A percentile compares a stretch with the other conserved stretches of the same genome.
phyloP scores from a whole-genome alignment of 2,888 invertebrate species.

The Tanytarsus gracilentus region DNA sequence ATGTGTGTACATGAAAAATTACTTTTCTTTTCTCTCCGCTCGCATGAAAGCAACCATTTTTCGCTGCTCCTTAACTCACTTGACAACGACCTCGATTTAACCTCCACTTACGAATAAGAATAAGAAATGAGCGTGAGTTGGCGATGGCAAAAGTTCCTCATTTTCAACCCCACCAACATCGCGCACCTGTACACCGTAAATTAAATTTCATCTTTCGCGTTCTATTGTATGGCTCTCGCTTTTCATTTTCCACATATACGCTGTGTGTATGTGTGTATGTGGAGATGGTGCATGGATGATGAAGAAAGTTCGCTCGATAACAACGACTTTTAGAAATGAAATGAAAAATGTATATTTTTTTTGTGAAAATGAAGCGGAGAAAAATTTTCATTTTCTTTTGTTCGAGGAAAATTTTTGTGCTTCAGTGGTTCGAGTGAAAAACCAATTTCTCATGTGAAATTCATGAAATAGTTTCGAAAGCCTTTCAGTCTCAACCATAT shows the following conservation, averaged over 20 bases:
- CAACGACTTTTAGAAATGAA: slow-evolving; percentile 13
- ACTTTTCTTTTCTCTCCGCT: background rate
- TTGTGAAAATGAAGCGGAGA: background rate
- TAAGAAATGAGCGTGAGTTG: no score
- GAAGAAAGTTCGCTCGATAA: slow-evolving; percentile 1
- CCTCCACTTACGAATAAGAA: no score
- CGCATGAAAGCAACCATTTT: background rate
- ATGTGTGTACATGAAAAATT: slow-evolving; percentile 8
- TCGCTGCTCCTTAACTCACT: background rate
- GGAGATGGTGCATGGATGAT: no score
- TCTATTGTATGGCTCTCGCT: background rate
- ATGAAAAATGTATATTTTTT: slow-evolving; percentile 19
- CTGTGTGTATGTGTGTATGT: background rate
- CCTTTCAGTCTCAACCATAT: no score
- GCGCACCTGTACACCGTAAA: no score
- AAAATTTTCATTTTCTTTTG: background rate
- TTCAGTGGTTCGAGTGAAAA: background rate
- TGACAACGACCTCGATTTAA: slow-evolving; percentile 20
- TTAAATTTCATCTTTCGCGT: slow-evolving; percentile 9
- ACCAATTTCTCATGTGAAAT: slow-evolving; percentile 25
- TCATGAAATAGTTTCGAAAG: slow-evolving; percentile 25
- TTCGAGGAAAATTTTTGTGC: background rate
- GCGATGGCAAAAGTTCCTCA: background rate
- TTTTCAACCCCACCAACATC: background rate
- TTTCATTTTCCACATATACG: background rate